phyloP scores from a whole-genome alignment of 1,140 invertebrate species.

The Lethrus apterus region DNA sequence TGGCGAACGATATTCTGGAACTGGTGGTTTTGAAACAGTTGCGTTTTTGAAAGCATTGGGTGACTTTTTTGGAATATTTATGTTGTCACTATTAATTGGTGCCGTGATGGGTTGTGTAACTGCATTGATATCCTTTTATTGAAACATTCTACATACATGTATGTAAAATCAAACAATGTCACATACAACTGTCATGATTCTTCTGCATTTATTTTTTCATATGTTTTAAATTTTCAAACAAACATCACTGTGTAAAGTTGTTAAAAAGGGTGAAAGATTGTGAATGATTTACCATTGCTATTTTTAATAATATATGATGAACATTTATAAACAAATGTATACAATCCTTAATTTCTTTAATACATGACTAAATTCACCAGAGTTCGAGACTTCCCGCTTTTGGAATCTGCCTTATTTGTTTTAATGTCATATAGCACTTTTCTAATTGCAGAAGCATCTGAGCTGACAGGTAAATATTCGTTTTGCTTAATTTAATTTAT shows the following conservation, averaged over 20 bases:
- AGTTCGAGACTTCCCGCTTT: constrained; percentile 87
- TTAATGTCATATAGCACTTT: constrained; percentile 98
- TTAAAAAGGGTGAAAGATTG: too few species aligned
- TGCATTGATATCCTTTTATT: constrained; percentile 75
- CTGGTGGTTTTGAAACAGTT: constrained; percentile 75
- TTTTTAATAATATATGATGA: too few species aligned
- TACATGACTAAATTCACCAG: constrained; percentile 93
- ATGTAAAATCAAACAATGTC: too few species aligned
- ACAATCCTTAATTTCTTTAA: constrained; percentile 42
- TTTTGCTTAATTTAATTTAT: neutral
- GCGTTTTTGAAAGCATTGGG: constrained; percentile 83
- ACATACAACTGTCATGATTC: too few species aligned
- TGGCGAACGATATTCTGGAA: constrained; percentile 67
- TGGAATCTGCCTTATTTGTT: constrained; percentile 94
- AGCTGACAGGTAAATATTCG: constrained; percentile 72
- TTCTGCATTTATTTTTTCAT: too few species aligned
- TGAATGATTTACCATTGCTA: too few species aligned
- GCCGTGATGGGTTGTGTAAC: constrained; percentile 87
- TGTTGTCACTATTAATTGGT: constrained; percentile 84
- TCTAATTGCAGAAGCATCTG: constrained; percentile 89
- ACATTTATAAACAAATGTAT: too few species aligned
- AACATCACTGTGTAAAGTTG: too few species aligned
- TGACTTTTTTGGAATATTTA: constrained; percentile 89
- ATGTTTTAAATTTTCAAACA: too few species aligned
- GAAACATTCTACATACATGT: too few species aligned